A percentile compares a stretch with the other conserved stretches of the same genome.
These are phyloP conservation scores for Morinoia aosen DNA, from an alignment of 2,888 invertebrate genomes.

Conservation along the genomic window DNA sequence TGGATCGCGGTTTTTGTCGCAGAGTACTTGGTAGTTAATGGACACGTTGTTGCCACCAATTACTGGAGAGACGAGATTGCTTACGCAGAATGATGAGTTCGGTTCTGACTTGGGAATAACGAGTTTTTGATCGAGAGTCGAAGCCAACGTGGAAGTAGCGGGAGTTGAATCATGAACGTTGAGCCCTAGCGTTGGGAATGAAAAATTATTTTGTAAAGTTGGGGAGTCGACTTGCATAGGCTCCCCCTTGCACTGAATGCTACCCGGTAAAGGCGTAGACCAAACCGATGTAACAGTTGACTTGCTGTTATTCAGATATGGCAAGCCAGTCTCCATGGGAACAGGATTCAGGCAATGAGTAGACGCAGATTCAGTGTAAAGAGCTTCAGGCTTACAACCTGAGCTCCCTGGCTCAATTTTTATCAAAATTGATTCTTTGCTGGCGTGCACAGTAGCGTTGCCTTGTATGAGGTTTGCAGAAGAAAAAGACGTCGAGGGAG, in stretches of 20 bases:
- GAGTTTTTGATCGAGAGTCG: not conserved
- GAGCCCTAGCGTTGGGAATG: constrained; percentile 13
- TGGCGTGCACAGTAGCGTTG: not conserved
- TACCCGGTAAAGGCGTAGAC: not conserved
- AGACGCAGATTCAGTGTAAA: not conserved
- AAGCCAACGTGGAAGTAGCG: not conserved
- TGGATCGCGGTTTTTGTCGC: not conserved
- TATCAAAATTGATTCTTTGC: not conserved
- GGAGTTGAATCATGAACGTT: not conserved
- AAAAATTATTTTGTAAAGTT: not conserved
- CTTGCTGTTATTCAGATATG: not conserved
- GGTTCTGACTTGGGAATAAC: constrained; percentile 28
- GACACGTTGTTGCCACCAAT: not conserved
- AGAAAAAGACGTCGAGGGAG: not conserved
- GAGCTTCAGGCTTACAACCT: not conserved
- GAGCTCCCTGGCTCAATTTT: not conserved
- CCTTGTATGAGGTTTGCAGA: not conserved
- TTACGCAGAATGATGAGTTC: constrained; percentile 7
- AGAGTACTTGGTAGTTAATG: not conserved
- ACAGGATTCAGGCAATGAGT: not conserved
- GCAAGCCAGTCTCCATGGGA: not conserved
- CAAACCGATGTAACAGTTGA: constrained; percentile 31
- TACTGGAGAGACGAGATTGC: constrained; percentile 10
- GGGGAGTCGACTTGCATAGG: constrained; percentile 39
- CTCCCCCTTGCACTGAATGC: constrained; percentile 5